These are phyloP conservation scores for Rotaria sp. DNA, from an alignment of 2,888 invertebrate species.

Conservation along the genomic window DNA sequence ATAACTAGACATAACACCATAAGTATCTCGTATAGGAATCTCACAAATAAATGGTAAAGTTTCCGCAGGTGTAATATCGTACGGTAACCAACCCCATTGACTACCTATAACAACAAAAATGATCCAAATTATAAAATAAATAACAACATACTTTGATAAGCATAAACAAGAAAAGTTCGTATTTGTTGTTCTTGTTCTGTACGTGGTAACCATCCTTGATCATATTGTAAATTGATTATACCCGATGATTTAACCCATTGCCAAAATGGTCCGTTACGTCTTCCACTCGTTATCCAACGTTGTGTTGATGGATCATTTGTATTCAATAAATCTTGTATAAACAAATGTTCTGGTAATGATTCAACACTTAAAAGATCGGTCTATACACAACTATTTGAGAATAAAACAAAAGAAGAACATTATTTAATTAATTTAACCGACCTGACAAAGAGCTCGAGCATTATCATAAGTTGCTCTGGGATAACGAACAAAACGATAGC, in stretches of 20 bases:
- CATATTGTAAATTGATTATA: slow-evolving; percentile 26
- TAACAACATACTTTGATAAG: slow-evolving; percentile 31
- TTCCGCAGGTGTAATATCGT: slow-evolving; percentile 30
- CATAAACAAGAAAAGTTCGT: slow-evolving; percentile 35
- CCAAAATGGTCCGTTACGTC: slow-evolving; percentile 34
- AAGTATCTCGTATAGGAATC: slow-evolving; percentile 36
- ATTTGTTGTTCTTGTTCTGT: slow-evolving; percentile 30
- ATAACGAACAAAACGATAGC: slow-evolving; percentile 38
- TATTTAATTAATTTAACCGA: slow-evolving; percentile 5
- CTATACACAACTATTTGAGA: neutral
- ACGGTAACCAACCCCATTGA: slow-evolving; percentile 38
- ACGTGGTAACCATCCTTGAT: slow-evolving; percentile 36
- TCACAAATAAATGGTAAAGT: slow-evolving; percentile 37
- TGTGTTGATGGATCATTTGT: slow-evolving; percentile 34
- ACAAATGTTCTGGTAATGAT: slow-evolving; percentile 38
- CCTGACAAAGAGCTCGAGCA: slow-evolving; percentile 33
- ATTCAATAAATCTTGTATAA: slow-evolving; percentile 36
- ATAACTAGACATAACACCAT: slow-evolving; percentile 31
- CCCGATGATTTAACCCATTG: slow-evolving; percentile 33
- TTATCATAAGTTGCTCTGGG: slow-evolving; percentile 27
- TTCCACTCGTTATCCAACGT: slow-evolving; percentile 39
- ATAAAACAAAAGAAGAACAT: neutral
- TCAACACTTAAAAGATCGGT: slow-evolving; percentile 35
- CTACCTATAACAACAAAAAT: slow-evolving; percentile 26
- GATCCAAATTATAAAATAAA: neutral